Percentiles rank a stretch among this genome's conserved stretches.
Evolutionary conservation across 2,797 vertebrate species (phyloP).

Genomic region (Anas bernieri): DNA sequence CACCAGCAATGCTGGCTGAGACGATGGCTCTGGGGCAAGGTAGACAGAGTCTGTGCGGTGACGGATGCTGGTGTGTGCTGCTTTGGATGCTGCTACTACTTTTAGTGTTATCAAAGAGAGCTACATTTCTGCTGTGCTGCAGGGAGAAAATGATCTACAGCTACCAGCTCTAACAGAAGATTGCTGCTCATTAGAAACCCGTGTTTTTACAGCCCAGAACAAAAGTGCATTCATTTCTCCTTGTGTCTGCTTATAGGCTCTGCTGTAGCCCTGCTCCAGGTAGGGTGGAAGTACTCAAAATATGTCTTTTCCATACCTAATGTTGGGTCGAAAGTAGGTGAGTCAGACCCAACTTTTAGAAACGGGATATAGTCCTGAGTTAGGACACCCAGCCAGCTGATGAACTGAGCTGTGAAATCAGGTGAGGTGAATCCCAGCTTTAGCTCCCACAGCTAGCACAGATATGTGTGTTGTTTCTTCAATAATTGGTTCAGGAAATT

Average conservation of each 20-base stretch:
- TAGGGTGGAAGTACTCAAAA: not conserved
- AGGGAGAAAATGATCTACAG: not conserved
- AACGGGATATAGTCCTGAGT: not conserved
- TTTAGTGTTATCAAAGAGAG: not conserved
- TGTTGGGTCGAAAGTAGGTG: accelerated
- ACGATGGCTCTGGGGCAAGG: not conserved
- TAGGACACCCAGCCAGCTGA: not conserved
- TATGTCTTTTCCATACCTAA: not conserved
- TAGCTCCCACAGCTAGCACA: not conserved
- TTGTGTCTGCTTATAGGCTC: not conserved
- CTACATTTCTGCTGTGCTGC: not conserved
- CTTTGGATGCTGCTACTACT: not conserved
- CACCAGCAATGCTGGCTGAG: not conserved
- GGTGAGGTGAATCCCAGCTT: not conserved
- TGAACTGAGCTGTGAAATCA: not conserved
- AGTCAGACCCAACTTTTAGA: not conserved
- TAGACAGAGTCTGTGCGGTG: not conserved
- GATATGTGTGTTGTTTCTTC: not conserved
- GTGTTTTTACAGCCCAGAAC: not conserved
- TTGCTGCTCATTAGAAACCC: not conserved
- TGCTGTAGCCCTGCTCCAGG: accelerated
- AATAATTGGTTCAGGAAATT: not conserved
- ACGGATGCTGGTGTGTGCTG: accelerated
- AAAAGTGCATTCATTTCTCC: not conserved
- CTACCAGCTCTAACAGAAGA: not conserved